A percentile compares a stretch with the other conserved stretches of the same genome.
Conservation (phyloP, 2,888 invertebrate species). For the Cremastinae sp. region DNA sequence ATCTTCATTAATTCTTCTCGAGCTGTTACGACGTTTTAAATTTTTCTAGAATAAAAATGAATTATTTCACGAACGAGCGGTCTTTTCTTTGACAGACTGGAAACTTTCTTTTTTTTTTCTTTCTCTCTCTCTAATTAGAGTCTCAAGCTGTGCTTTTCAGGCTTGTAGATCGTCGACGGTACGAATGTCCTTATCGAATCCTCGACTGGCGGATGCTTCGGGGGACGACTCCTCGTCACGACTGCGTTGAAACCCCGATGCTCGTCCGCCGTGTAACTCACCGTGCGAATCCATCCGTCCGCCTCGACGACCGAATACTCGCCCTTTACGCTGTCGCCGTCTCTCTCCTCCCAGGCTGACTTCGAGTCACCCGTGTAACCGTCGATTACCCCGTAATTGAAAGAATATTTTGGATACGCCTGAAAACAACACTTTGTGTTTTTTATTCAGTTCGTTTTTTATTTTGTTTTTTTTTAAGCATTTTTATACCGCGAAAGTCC, state of each 20-base stretch:
- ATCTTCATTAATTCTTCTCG: slow-evolving; percentile 39
- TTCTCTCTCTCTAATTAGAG: slow-evolving; percentile 30
- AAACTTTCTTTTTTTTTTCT: slow-evolving; percentile 9
- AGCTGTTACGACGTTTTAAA: slow-evolving; percentile 50
- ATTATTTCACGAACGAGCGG: slow-evolving; percentile 37
- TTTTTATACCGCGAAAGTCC: no score
- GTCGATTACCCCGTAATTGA: slow-evolving; percentile 75
- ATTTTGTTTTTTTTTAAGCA: background rate
- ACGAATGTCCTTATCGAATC: slow-evolving; percentile 49
- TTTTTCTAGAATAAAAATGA: slow-evolving; percentile 55
- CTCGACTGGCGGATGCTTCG: slow-evolving; percentile 54
- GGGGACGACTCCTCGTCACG: slow-evolving; percentile 70
- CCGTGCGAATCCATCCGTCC: slow-evolving; percentile 73
- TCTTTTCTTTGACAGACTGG: slow-evolving; percentile 1
- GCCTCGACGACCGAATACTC: slow-evolving; percentile 76
- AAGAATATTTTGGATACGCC: slow-evolving; percentile 73
- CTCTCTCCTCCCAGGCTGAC: slow-evolving; percentile 75
- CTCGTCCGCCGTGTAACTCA: slow-evolving; percentile 74
- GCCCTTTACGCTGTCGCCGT: slow-evolving; percentile 74
- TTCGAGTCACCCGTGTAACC: slow-evolving; percentile 75
- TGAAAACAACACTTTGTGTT: no score
- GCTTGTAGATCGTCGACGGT: slow-evolving; percentile 50
- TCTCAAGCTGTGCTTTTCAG: slow-evolving; percentile 46
- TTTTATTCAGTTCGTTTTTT: slow-evolving; percentile 1
- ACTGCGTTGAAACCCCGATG: slow-evolving; percentile 74